Evolutionary conservation across 2,797 vertebrate species (phyloP), one percentile per base, ranked within the genome.

Genomic region (Stomatorhinus walkeri): DNA sequence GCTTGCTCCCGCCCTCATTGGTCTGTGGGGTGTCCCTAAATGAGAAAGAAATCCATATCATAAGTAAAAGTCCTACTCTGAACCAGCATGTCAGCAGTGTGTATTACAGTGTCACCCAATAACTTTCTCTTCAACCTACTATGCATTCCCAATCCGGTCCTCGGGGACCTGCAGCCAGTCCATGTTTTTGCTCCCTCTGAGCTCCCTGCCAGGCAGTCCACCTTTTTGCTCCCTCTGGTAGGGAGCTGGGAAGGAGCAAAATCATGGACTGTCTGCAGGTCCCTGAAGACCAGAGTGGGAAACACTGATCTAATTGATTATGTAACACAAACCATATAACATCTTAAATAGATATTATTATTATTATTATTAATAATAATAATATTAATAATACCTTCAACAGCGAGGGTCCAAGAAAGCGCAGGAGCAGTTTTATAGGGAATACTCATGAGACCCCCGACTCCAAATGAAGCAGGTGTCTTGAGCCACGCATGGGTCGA

Each of bases 21-120:
- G 94, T 91, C 87, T 96, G 94, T 4, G 96, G 93, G 0, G 96
- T 91, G 91, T 99, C 98, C 79, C 98, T 99, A 81, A 72, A 89
- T 64, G 84, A 89, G 92, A 88, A 90, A 89, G 61, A 90, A 90
- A 49, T 49, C 81, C 40, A 46, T 24, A 84, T 46, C 7, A 36
- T 52, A 59, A 14, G 14, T 51, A 51, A 51, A 84, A 84, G 40
- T n/a, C 40, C n/a, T 4, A 24, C 46, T 84, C 9, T 48, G n/a
- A 12, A 48, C 19, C 28, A 40, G 14, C 40, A 76, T 40, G 32
- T 76, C 68, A 76, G 72, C 72, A 79, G 72, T 79, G 72, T 0
- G 2, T 7, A 43, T 79, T 19, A 43, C 36, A 79, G 72, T 43
- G 72, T 40, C 36, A 79, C 32, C 5, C 4, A 79, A 40, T 36